phyloP scores from a whole-genome alignment of 2,113 vertebrate genomes.

The Peucedramus taeniatus region DNA sequence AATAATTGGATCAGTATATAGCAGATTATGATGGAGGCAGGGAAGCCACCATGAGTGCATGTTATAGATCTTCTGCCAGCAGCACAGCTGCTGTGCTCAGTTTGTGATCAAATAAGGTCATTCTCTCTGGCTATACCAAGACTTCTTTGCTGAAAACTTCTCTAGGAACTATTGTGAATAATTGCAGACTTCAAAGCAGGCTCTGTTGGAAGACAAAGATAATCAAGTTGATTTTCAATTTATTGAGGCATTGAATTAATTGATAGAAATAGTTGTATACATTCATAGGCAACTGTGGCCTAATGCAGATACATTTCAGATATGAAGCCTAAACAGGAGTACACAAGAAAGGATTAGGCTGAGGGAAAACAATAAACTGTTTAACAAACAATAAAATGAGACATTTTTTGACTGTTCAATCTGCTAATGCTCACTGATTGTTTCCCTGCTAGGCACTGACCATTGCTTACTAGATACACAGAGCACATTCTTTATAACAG shows the following conservation, averaged over 20 bases:
- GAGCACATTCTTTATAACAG: neutral
- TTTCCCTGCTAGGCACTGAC: neutral
- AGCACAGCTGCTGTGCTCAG: constrained; percentile 62
- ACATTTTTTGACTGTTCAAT: neutral
- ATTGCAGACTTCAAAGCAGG: neutral
- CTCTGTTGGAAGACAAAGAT: neutral
- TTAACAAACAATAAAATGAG: neutral
- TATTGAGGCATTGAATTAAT: neutral
- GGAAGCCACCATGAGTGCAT: constrained; percentile 4
- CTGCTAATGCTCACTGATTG: neutral
- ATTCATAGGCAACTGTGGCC: neutral
- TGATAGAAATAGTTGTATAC: neutral
- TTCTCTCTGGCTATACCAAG: constrained; percentile 45
- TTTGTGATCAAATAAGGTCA: constrained; percentile 35
- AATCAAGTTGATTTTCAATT: neutral
- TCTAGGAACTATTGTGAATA: constrained; percentile 11
- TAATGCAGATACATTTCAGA: neutral
- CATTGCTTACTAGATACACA: neutral
- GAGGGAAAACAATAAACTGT: neutral
- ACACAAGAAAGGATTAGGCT: neutral
- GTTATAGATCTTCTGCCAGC: constrained; percentile 42
- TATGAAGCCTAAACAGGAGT: neutral
- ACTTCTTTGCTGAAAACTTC: constrained; percentile 22
- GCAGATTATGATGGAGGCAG: neutral
- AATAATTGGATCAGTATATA: constrained; percentile 47